These are phyloP conservation scores for Lordiphosa stackelbergi DNA, from an alignment of 1,140 invertebrate genomes.

Conservation along the genomic window DNA sequence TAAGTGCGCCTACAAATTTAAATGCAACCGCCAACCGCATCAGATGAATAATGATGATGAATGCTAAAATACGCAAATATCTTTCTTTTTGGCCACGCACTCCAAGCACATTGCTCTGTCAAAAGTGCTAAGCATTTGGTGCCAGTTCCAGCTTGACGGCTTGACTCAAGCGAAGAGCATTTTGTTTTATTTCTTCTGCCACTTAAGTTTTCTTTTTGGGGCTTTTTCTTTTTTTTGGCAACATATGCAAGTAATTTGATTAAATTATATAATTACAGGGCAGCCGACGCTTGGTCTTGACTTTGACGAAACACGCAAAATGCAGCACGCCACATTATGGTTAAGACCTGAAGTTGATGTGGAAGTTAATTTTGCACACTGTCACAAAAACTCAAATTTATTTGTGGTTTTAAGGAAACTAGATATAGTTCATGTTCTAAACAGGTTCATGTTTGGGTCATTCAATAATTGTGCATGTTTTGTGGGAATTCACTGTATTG, in stretches of 20 bases:
- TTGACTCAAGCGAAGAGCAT: constrained; percentile 15
- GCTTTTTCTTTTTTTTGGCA: constrained; percentile 50
- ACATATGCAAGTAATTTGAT: constrained; percentile 75
- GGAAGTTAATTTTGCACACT: constrained; percentile 12
- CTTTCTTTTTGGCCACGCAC: constrained; percentile 56
- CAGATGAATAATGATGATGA: constrained; percentile 72
- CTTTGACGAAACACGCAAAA: constrained; percentile 56
- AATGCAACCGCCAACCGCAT: constrained; percentile 40
- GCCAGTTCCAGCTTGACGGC: constrained; percentile 12
- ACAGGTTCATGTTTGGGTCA: too few relatives aligned
- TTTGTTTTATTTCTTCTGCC: constrained; percentile 42
- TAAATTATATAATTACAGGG: constrained; percentile 75
- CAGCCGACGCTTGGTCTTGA: constrained; percentile 41
- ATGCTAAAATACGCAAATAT: constrained; percentile 73
- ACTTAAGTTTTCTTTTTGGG: constrained; percentile 34
- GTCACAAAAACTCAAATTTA: too few relatives aligned
- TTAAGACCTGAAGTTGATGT: constrained; percentile 16
- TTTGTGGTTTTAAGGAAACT: too few relatives aligned
- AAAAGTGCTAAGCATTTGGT: constrained; percentile 56
- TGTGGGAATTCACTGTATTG: too few relatives aligned
- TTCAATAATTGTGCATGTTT: too few relatives aligned
- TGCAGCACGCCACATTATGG: constrained; percentile 35
- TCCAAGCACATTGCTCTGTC: constrained; percentile 68
- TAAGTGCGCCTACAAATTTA: constrained; percentile 55
- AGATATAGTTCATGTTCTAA: too few relatives aligned